Evolutionary conservation across 2,888 invertebrate genomes (phyloP).

Genomic region (Camponotus fellah): DNA sequence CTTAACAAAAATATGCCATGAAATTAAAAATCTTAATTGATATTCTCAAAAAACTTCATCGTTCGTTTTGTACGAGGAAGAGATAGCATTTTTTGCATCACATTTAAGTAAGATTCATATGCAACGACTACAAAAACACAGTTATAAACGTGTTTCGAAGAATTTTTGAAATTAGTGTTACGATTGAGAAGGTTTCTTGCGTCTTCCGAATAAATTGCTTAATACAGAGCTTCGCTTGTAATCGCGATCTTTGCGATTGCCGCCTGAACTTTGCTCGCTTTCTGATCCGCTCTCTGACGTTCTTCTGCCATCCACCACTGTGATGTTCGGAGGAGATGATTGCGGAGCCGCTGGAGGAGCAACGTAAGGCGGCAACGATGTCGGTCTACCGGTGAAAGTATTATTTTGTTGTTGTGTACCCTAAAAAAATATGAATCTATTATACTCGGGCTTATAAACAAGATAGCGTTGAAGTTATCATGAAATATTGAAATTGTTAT

Average conservation of each 20-base stretch:
- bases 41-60: constrained; percentile 51
- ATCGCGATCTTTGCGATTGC: constrained; percentile 84
- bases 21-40: constrained; percentile 34
- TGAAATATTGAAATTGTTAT: background rate
- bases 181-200: constrained; percentile 84
- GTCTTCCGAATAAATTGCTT: constrained; percentile 83
- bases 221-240: constrained; percentile 84
- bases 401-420: constrained; percentile 79
- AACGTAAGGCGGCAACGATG: constrained; percentile 86
- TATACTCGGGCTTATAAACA: constrained; percentile 18
- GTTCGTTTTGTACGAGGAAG: constrained; percentile 29
- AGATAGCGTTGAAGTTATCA: constrained; percentile 14
- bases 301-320: constrained; percentile 82
- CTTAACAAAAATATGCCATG: constrained; percentile 45
- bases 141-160: constrained; percentile 13
- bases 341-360: constrained; percentile 84
- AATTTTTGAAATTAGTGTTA: constrained; percentile 64
- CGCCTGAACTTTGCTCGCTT: constrained; percentile 85
- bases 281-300: constrained; percentile 85
- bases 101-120: constrained; percentile 20
- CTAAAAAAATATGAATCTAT: constrained; percentile 63
- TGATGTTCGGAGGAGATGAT: constrained; percentile 74
- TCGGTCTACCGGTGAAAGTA: constrained; percentile 82
- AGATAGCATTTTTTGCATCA: constrained; percentile 9
- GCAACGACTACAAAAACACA: constrained; percentile 18